Evolutionary conservation across 2,113 vertebrate species (phyloP), one percentile per base, ranked within the genome.

Genomic region (Periophthalmodon schlosseri): DNA sequence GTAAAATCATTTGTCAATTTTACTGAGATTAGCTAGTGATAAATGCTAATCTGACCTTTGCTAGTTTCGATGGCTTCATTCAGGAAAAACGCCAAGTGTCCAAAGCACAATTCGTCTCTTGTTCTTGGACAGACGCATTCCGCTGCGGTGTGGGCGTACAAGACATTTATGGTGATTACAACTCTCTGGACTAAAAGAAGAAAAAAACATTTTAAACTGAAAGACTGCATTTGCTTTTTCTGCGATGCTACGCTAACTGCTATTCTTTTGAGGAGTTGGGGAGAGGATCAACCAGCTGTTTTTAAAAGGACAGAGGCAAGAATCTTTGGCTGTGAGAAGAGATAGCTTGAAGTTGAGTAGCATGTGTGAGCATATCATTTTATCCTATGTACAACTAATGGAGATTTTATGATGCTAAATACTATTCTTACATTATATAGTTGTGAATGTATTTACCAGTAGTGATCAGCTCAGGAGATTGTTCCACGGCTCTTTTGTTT

Each of bases 91-190:
- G 63, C 70, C 70, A 84, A 66, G 70, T 72, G 68, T 39, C 33
- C 46, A 34, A 74, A 74, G 70, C 72, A 93, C 84, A 93, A 88
- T 87, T 72, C 49, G 69, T 46, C 74, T 77, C 74, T 91, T 94
- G 90, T 92, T 89, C 83, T 49, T 23, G 39, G 56, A 49, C 8
- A 72, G 73, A 84, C 83, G 92, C 92, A 91, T 88, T 85, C 81
- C 1, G 1, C 65, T 80, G 84, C 86, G 87, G 84, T 44, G 83
- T 77, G 74, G 77, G 70, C 75, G 64, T 76, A 54, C 39, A 70
- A 71, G 63, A 78, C 76, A 85, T 90, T 87, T 76, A 87, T 84
- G 80, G 57, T 79, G 80, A 86, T 91, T 86, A 82, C 76, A 83
- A 83, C 56, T 23, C 56, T 60, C 34, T 58, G 73, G 76, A 73